Evolutionary conservation across 2,113 vertebrate species (phyloP), one percentile per base, ranked within the genome.

Genomic region (Neotoma lepida): DNA sequence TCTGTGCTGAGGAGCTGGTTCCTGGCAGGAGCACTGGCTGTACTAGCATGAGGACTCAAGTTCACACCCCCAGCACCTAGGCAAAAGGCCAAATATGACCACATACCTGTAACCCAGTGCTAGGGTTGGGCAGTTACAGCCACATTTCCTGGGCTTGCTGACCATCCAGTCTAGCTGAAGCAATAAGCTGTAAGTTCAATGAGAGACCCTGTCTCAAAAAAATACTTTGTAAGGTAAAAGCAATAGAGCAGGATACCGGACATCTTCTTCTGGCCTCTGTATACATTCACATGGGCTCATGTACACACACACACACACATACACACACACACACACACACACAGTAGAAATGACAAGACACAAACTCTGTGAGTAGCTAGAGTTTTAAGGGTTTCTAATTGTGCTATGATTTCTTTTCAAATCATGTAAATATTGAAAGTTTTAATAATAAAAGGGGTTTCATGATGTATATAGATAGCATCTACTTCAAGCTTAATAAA

Each of bases 331-430:
- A 58, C n/a, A 35, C 14, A 49, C 28, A 77, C 28, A 46, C 73
- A 15, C 26, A 80, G 51, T 3, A 80, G 12, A 58, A 58, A 39
- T 56, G n/a, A 81, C 51, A 58, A 39, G 54, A 58, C 30, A 54
- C 33, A 54, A 35, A 54, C 33, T 58, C 12, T 26, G 26, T 81
- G 13, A 81, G 13, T 81, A 28, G 12, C 49, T 39, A 58, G 35
- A 39, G 10, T 81, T 56, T 26, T 58, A 39, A 77, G 51, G 92
- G 13, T 84, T 90, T 93, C 78, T 71, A 41, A 35, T 71, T 86
- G 9, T 39, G 63, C 22, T 94, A 4, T 51, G 20, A 70, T 81
- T 96, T 89, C 54, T 91, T 66, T 86, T 84, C 15, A 70, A 86
- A 86, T 81, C 14, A 88, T 81, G 18, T 58, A 93, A 56, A 85